Evolutionary conservation across 2,888 invertebrate species (phyloP), one percentile per base, ranked within the genome.

Genomic region (Ypsolopha sequella): DNA sequence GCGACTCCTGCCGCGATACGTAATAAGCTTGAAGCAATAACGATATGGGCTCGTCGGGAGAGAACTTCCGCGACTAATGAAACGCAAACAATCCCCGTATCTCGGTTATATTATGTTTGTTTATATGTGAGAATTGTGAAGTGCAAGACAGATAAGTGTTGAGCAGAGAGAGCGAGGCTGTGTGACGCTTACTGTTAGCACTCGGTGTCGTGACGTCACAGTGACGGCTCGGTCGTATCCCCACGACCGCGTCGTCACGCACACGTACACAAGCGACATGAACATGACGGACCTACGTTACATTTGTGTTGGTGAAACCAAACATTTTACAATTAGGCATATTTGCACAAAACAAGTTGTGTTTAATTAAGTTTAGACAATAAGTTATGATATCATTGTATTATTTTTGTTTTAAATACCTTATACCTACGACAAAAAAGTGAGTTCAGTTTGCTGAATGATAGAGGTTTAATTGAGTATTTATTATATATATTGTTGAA

Each of bases 401-500:
- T 81, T 76, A 70, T 80, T 84, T 80, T 13, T 51, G 44, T 46
- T 80, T 85, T 76, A 69, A 80, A 68, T 79, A 78, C n/a, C 38
- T 24, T 45, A 36, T 45, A 51, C 38, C 51, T 80, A 81, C 80
- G 82, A 85, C 84, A 82, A 85, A 84, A 76, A 86, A 85, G 86
- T 86, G 85, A 86, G 81, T 86, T 86, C 81, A 86, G 81, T 87
- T 85, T 84, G 85, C 87, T 84, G 82, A 82, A 86, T 80, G 82
- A 86, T 86, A 87, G 85, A 85, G 77, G 75, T 86, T 87, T 85
- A 85, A 85, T 87, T 87, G 85, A 87, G 76, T 87, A 87, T 85
- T 85, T 86, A 87, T 84, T 86, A 86, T 84, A 85, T 85, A 87
- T 87, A 87, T 87, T 87, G 87, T 88, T 88, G 86, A 88, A 88